Evolutionary conservation across 2,797 vertebrate species (phyloP).

Genomic region (Hipposideros larvatus): DNA sequence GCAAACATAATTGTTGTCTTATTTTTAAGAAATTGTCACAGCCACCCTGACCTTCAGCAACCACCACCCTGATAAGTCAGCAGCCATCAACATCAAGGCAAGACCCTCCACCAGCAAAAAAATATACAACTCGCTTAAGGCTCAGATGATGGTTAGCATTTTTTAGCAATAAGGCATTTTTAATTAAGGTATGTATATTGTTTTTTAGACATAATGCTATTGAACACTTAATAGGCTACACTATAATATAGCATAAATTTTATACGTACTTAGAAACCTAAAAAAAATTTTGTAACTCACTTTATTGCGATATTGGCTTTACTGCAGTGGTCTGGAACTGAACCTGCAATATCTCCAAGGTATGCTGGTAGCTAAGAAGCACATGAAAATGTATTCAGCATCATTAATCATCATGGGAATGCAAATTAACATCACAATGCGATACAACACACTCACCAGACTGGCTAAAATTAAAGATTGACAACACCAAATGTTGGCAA

Average conservation of each 20-base stretch:
- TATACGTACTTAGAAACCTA: not conserved
- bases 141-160: not conserved
- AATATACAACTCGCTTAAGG: not conserved
- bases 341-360: not conserved
- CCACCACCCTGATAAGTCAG: not conserved
- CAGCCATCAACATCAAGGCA: not conserved
- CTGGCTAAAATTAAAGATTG: constrained; percentile 52
- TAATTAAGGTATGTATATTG: not conserved
- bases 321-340: not conserved
- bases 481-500: constrained; percentile 20
- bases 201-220: not conserved
- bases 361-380: not conserved
- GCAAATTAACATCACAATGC: constrained; percentile 33
- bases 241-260: not conserved
- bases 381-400: constrained; percentile 22
- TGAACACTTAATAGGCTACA: not conserved
- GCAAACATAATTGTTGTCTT: not conserved
- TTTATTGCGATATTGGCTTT: not conserved
- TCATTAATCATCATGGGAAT: constrained; percentile 10
- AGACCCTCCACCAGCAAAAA: not conserved
- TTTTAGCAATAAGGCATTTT: not conserved
- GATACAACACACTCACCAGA: not conserved
- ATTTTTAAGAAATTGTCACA: not conserved
- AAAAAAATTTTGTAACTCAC: not conserved
- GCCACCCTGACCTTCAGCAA: not conserved